A percentile compares a stretch with the other conserved stretches of the same genome.
phyloP scores from a whole-genome alignment of 2,113 vertebrate genomes.

The Tinamus guttatus region DNA sequence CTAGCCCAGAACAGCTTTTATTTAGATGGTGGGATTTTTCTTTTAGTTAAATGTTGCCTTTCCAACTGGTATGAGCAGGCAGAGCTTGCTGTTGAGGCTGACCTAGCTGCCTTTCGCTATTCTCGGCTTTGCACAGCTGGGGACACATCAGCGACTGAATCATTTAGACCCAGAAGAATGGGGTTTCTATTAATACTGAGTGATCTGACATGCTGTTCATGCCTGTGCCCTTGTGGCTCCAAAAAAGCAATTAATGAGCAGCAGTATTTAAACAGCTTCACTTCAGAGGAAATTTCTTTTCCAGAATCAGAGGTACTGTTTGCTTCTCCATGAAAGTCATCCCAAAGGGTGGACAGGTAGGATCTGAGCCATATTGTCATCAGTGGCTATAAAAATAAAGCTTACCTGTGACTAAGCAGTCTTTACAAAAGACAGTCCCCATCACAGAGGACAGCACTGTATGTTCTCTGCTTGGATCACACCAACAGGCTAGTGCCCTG shows the following conservation, averaged over 20 bases:
- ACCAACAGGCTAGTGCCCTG: not conserved
- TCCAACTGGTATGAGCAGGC: not conserved
- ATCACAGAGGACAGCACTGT: too few species aligned
- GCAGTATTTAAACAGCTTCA: not conserved
- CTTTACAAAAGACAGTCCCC: too few species aligned
- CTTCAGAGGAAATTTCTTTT: not conserved
- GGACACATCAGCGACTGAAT: not conserved
- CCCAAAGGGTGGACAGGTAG: not conserved
- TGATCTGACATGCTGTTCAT: not conserved
- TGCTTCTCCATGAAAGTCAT: not conserved
- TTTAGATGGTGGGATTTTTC: not conserved
- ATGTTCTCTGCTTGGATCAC: too few species aligned
- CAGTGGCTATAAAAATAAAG: not conserved
- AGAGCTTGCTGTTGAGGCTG: not conserved
- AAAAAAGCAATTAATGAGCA: not conserved
- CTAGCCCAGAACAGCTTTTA: not conserved
- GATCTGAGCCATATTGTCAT: not conserved
- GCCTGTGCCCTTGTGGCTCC: not conserved
- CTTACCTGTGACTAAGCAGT: too few species aligned
- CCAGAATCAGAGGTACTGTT: not conserved
- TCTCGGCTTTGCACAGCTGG: not conserved
- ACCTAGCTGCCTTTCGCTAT: not conserved
- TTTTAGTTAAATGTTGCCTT: conserved; percentile 10
- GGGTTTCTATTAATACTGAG: not conserved
- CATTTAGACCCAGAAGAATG: not conserved